Evolutionary conservation across 2,888 invertebrate species (phyloP).

Genomic region (Euclidia mi): DNA sequence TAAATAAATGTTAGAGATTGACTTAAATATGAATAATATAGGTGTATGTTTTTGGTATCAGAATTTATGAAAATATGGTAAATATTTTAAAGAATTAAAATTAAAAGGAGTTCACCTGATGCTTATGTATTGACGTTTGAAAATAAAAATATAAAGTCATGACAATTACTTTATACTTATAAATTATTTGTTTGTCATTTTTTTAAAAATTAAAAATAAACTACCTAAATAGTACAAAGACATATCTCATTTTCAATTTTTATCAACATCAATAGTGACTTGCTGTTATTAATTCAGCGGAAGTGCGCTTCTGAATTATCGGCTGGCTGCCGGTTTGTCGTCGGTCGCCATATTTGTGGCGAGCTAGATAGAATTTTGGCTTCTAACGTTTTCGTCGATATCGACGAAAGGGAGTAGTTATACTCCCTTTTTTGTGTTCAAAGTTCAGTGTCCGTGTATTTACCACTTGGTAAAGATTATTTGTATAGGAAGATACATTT

Average conservation of each 20-base stretch:
- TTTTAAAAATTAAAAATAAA: constrained; percentile 35
- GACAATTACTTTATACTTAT: constrained; percentile 48
- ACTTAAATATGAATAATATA: no score
- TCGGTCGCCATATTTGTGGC: constrained; percentile 93
- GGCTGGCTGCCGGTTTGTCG: constrained; percentile 90
- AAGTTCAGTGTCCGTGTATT: constrained; percentile 71
- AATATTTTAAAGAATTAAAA: not conserved
- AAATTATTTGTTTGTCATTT: constrained; percentile 34
- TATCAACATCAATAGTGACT: constrained; percentile 15
- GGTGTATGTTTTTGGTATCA: no score
- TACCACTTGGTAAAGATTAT: constrained; percentile 75
- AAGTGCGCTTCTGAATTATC: constrained; percentile 83
- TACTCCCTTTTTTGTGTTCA: constrained; percentile 89
- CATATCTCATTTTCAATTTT: constrained; percentile 11
- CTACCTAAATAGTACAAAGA: constrained; percentile 12
- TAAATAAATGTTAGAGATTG: no score
- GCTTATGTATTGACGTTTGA: not conserved
- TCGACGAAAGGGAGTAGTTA: constrained; percentile 92
- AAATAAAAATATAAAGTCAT: constrained; percentile 48
- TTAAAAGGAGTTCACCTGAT: not conserved
- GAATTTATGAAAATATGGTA: no score
- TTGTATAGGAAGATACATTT: constrained; percentile 78
- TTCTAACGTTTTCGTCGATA: constrained; percentile 91
- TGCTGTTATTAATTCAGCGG: constrained; percentile 55
- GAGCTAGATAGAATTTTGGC: constrained; percentile 83